Evolutionary conservation across 2,113 vertebrate species (phyloP).

Genomic region (Buteo buteo): DNA sequence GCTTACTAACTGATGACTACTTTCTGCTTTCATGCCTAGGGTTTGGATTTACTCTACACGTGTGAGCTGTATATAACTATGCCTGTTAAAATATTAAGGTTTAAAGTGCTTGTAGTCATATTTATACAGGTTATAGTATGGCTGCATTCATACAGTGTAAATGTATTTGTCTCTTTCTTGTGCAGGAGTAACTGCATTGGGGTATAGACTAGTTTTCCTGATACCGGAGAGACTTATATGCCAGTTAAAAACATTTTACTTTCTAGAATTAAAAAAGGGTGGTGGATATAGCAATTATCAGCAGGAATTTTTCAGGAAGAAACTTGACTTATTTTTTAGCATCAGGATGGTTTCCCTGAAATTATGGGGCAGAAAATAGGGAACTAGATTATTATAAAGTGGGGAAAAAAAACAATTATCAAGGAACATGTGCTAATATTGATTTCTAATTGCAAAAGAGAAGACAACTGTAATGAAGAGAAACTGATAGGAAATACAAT

Average conservation of each 20-base stretch:
- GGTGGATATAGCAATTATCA: neutral
- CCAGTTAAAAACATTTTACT: neutral
- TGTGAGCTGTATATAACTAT: neutral
- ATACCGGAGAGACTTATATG: neutral
- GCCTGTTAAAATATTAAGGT: neutral
- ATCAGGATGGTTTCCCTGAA: neutral
- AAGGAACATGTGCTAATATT: neutral
- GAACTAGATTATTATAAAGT: neutral
- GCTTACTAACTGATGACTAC: neutral
- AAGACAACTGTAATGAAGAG: neutral
- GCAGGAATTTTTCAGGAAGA: neutral
- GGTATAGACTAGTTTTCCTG: neutral
- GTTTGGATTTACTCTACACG: neutral
- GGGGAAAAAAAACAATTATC: rapidly evolving
- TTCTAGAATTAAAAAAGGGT: neutral
- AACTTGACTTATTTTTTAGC: neutral
- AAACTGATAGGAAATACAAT: neutral
- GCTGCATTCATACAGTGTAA: neutral
- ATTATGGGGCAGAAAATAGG: neutral
- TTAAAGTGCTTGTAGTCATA: neutral
- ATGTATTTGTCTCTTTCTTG: neutral
- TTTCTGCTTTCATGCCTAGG: neutral
- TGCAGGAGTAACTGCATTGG: neutral
- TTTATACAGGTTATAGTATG: neutral
- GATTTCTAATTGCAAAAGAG: neutral